Evolutionary conservation across 2,113 vertebrate species (phyloP), one percentile per base, ranked within the genome.

Genomic region (Parotia lawesii): DNA sequence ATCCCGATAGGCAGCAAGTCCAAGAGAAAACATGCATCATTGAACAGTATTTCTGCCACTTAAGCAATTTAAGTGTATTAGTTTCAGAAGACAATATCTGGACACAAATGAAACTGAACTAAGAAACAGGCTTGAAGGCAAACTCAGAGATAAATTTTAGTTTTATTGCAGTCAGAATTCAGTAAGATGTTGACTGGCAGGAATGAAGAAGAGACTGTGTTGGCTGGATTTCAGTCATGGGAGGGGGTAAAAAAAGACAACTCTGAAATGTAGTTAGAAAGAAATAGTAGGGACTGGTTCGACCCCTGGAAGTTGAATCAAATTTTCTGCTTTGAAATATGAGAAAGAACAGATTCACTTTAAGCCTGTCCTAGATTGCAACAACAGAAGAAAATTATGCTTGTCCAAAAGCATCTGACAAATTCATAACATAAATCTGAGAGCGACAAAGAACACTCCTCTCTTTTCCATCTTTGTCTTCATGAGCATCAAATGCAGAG

Each of bases 141-240:
- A 94, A 64, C 44, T 69, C 17, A 35, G 33, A 83, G 58, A 74
- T 66, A 78, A 91, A 85, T 89, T 89, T 72, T 50, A 76, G 15
- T 85, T 87, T 87, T 47, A 62, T 3, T 94, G 65, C n/a, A 89
- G 48, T 51, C 61, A 91, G 89, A 95, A 89, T 74, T 89, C 73
- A 89, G 11, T 51, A 47, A 38, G 22, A 87, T 57, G n/a, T 6
- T 91, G 70, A 89, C 78, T 23, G 21, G 24, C 24, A 91, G 44
- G n/a, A 91, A 84, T 20, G 48, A 94, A 87, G 29, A 94, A 33
- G 17, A 64, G 3, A 64, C 40, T 71, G 22, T 44, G 40, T 91
- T 78, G 44, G 66, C 65, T 85, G 40, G 16, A 48, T 50, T 44
- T 84, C 56, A 84, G 29, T 71, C 3, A 18, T 31, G 4, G 14